These are phyloP conservation scores for Flexamia atlantica DNA, from an alignment of 2,888 invertebrate species.

Conservation along the genomic window DNA sequence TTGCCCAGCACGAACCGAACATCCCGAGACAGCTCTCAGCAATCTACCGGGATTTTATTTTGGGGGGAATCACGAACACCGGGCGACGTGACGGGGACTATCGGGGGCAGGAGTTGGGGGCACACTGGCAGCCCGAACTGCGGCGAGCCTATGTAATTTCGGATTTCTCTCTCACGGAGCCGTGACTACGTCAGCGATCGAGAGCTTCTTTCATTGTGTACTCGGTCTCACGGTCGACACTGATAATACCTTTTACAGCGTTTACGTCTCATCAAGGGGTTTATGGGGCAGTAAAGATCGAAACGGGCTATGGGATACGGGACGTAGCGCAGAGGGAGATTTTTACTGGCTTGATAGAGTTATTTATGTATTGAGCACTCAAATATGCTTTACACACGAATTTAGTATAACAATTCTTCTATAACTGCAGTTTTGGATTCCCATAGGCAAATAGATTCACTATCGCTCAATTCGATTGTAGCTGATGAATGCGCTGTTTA, in stretches of 20 bases:
- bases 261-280: background rate
- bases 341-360: too few relatives aligned
- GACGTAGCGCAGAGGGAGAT: too few relatives aligned
- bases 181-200: background rate
- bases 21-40: too few relatives aligned
- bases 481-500: too few relatives aligned
- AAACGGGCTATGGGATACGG: background rate
- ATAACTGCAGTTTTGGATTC: too few relatives aligned
- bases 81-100: background rate
- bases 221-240: background rate
- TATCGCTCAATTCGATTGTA: too few relatives aligned
- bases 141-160: background rate
- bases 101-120: background rate
- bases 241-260: background rate
- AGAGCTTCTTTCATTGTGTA: background rate
- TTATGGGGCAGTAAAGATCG: background rate
- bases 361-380: too few relatives aligned
- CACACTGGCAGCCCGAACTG: background rate
- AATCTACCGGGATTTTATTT: background rate
- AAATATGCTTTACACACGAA: too few relatives aligned
- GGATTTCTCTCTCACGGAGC: constrained; percentile 21
- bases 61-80: background rate
- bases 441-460: too few relatives aligned
- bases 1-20: too few relatives aligned
- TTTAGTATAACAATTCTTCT: too few relatives aligned